These are phyloP conservation scores for Lineus longissimus DNA, from an alignment of 1,140 invertebrate species.

Conservation along the genomic window DNA sequence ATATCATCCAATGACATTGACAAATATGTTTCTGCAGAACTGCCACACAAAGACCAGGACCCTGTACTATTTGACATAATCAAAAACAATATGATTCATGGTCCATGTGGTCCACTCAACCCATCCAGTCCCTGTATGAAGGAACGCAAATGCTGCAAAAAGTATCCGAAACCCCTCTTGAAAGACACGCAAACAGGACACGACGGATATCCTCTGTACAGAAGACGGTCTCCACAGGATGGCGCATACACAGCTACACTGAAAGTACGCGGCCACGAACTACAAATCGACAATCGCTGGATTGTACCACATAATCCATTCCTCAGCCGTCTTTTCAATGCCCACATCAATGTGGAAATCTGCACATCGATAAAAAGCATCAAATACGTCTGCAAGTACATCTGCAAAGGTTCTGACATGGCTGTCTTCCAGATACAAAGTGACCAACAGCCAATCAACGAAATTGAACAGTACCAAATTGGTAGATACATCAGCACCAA, in stretches of 20 bases:
- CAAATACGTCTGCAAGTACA: too few relatives aligned
- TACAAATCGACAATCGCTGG: too few relatives aligned
- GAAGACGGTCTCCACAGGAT: background rate
- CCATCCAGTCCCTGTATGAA: slow-evolving; percentile 24
- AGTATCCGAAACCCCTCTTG: slow-evolving; percentile 23
- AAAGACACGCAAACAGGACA: background rate
- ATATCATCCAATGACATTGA: slow-evolving; percentile 20
- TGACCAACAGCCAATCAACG: slow-evolving; percentile 4
- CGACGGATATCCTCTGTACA: slow-evolving; percentile 3
- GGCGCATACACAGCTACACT: background rate
- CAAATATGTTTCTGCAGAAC: slow-evolving; percentile 15
- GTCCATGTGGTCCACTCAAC: slow-evolving; percentile 23
- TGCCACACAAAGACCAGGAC: slow-evolving; percentile 12
- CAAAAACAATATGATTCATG: slow-evolving; percentile 24
- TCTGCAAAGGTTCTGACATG: slow-evolving; percentile 40
- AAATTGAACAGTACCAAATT: slow-evolving; percentile 15
- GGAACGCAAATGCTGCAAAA: slow-evolving; percentile 26
- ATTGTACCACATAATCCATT: slow-evolving; percentile 23
- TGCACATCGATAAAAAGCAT: slow-evolving; percentile 18
- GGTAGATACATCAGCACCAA: slow-evolving; percentile 34
- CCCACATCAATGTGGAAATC: slow-evolving; percentile 29
- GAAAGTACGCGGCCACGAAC: background rate
- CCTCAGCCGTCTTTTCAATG: slow-evolving; percentile 17
- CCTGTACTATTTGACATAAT: slow-evolving; percentile 17
- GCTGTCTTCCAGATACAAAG: slow-evolving; percentile 6